Base-by-base conservation (phyloP, 2,888 invertebrate species). In the Parapristionchus giblindavisi region DNA sequence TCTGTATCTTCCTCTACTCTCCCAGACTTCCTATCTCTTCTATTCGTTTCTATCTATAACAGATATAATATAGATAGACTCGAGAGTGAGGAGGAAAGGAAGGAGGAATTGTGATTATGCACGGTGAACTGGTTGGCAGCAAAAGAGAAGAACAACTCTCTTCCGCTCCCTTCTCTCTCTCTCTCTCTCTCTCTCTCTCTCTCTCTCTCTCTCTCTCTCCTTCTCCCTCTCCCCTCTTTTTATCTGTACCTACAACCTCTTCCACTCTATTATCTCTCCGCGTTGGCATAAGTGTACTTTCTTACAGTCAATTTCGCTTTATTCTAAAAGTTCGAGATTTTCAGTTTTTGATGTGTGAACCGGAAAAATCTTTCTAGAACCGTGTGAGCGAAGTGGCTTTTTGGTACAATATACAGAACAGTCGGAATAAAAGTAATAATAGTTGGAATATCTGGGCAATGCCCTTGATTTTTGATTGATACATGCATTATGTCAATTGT, bases 141-240 rank as follows among this genome's bases (percentile, higher is more conserved):
- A n/a, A n/a, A n/a, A n/a, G n/a, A n/a, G n/a, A n/a, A n/a, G n/a
- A n/a, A n/a, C n/a, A n/a, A n/a, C n/a, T n/a, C n/a, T n/a, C n/a
- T n/a, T n/a, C n/a, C 43, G 43, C 17, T 43, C 43, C 43, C 43
- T 43, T 17, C 8, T 43, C 17, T 43, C 43, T 43, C 43, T 17
- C 56, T 56, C 56, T 56, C 56, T 56, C 56, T 56, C 56, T 56
- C 56, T 56, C 56, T 56, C 56, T 56, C 56, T 56, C 32, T 32
- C 61, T 61, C 61, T 34, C 34, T 61, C 61, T 61, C 61, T 61
- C 61, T 40, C 66, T 17, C 66, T 17, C 43, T 60, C 60, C 61
- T 51, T 51, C 61, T 34, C 21, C 27, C 3, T 24, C 43, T 27
- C 36, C 4, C 34, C n/a, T 24, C 21, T 48, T 73, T 36, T 61